phyloP scores from a whole-genome alignment of 1,140 invertebrate genomes.

The Druon quercuslanigerum region DNA sequence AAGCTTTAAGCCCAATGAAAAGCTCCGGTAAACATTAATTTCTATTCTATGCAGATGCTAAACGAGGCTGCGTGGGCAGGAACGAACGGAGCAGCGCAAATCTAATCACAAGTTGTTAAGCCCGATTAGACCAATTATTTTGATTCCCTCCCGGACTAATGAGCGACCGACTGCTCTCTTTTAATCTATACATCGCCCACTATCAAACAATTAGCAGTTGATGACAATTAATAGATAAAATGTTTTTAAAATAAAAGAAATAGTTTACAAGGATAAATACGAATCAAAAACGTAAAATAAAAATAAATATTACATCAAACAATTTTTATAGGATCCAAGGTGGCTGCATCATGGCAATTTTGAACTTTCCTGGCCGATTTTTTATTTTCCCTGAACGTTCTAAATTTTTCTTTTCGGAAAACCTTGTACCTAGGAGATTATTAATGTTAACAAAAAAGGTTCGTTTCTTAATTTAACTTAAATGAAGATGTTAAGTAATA shows the following conservation, averaged over 20 bases:
- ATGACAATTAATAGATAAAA: background rate
- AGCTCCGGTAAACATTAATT: constrained; percentile 57
- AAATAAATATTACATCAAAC: too few relatives aligned
- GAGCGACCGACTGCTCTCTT: constrained; percentile 57
- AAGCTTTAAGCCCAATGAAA: constrained; percentile 49
- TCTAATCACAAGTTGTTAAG: constrained; percentile 74
- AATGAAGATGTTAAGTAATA: too few relatives aligned
- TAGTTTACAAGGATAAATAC: background rate
- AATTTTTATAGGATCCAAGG: too few relatives aligned
- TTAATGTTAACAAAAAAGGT: too few relatives aligned
- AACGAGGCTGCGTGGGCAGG: constrained; percentile 68
- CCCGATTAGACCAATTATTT: constrained; percentile 74
- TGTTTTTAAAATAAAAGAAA: background rate
- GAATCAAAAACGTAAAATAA: too few relatives aligned
- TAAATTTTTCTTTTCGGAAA: too few relatives aligned
- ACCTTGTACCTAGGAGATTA: too few relatives aligned
- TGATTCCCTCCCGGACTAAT: constrained; percentile 71
- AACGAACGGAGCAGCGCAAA: constrained; percentile 68
- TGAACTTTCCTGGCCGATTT: too few relatives aligned
- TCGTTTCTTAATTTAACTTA: too few relatives aligned
- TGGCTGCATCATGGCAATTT: too few relatives aligned
- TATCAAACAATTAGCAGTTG: background rate
- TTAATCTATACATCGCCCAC: constrained; percentile 35
- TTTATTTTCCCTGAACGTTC: too few relatives aligned
- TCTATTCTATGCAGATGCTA: constrained; percentile 53